Evolutionary conservation across 2,797 vertebrate genomes (phyloP).

Genomic region (Austrolebias charrua): DNA sequence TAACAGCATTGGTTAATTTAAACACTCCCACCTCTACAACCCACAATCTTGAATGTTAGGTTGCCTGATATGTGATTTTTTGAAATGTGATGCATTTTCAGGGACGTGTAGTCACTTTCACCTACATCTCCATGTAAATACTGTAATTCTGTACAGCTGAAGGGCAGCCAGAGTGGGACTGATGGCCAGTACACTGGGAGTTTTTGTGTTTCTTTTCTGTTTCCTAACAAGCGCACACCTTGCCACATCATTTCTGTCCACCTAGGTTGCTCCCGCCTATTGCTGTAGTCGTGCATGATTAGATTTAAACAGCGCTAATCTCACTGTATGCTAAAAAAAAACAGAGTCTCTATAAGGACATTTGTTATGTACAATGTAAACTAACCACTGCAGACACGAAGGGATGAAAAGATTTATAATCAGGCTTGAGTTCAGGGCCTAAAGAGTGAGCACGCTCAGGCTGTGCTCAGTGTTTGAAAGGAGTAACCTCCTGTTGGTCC

Average conservation of each 20-base stretch:
- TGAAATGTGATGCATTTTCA: slow-evolving; percentile 67
- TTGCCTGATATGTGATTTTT: slow-evolving; percentile 69
- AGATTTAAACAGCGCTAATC: slow-evolving; percentile 80
- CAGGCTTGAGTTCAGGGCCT: slow-evolving; percentile 42
- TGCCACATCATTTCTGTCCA: slow-evolving; percentile 84
- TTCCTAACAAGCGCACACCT: slow-evolving; percentile 78
- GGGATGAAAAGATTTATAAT: slow-evolving; percentile 38
- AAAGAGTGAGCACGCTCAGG: slow-evolving; percentile 44
- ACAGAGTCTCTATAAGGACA: slow-evolving; percentile 73
- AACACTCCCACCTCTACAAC: slow-evolving; percentile 16
- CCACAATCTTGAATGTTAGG: slow-evolving; percentile 42
- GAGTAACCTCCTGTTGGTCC: slow-evolving; percentile 1
- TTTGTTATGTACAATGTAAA: slow-evolving; percentile 76
- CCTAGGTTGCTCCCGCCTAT: slow-evolving; percentile 85
- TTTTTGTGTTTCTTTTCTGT: slow-evolving; percentile 1
- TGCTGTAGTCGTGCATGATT: slow-evolving; percentile 91
- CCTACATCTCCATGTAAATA: slow-evolving; percentile 81
- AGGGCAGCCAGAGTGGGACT: slow-evolving; percentile 86
- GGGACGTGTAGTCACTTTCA: slow-evolving; percentile 57
- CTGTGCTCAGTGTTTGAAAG: slow-evolving; percentile 31
- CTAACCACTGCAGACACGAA: slow-evolving; percentile 57
- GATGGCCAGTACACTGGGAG: slow-evolving; percentile 90
- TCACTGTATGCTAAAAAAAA: slow-evolving; percentile 79
- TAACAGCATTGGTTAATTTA: slow-evolving; percentile 12
- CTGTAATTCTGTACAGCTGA: slow-evolving; percentile 87